A percentile compares a stretch with the other conserved stretches of the same genome.
phyloP scores from a whole-genome alignment of 2,113 vertebrate genomes.

The Scophthalmus maximus region DNA sequence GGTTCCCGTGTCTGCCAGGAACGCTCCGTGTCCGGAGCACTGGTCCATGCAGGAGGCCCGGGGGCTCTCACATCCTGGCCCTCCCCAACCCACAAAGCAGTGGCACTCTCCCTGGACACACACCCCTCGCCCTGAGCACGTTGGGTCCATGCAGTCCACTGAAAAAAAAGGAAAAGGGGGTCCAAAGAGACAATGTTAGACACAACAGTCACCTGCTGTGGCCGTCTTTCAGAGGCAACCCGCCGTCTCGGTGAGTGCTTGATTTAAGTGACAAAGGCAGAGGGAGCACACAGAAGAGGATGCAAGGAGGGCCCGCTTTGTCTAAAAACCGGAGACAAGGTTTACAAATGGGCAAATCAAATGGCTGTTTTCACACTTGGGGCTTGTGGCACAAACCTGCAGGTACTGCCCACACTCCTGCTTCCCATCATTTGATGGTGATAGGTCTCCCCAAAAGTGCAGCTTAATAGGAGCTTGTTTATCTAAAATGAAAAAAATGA shows the following conservation, averaged over 20 bases:
- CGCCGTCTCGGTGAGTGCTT: slow-evolving; percentile 36
- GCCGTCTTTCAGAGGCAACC: slow-evolving; percentile 32
- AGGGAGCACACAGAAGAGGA: slow-evolving; percentile 11
- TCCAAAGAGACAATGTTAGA: slow-evolving; percentile 54
- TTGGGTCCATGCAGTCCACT: slow-evolving; percentile 99
- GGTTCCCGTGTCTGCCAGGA: slow-evolving; percentile 88
- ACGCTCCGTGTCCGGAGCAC: slow-evolving; percentile 95
- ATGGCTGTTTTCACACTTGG: slow-evolving; percentile 46
- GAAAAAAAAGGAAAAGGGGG: slow-evolving; percentile 10
- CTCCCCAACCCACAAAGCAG: slow-evolving; percentile 96
- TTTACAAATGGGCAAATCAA: slow-evolving; percentile 67
- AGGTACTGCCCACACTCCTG: slow-evolving; percentile 56
- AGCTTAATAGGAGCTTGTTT: slow-evolving; percentile 42
- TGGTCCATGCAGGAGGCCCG: slow-evolving; percentile 96
- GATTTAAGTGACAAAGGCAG: slow-evolving; percentile 37
- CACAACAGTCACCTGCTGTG: slow-evolving; percentile 55
- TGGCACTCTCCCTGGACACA: slow-evolving; percentile 97
- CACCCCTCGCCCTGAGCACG: slow-evolving; percentile 93
- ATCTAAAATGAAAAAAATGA: too few relatives aligned
- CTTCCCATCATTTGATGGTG: slow-evolving; percentile 53
- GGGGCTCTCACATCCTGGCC: slow-evolving; percentile 91
- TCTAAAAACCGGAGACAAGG: slow-evolving; percentile 30
- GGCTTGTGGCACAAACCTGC: slow-evolving; percentile 42
- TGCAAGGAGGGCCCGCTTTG: slow-evolving; percentile 5
- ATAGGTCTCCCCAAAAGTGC: slow-evolving; percentile 42